Conservation (phyloP, 1,140 invertebrate genomes). For the Drepana arcuata region DNA sequence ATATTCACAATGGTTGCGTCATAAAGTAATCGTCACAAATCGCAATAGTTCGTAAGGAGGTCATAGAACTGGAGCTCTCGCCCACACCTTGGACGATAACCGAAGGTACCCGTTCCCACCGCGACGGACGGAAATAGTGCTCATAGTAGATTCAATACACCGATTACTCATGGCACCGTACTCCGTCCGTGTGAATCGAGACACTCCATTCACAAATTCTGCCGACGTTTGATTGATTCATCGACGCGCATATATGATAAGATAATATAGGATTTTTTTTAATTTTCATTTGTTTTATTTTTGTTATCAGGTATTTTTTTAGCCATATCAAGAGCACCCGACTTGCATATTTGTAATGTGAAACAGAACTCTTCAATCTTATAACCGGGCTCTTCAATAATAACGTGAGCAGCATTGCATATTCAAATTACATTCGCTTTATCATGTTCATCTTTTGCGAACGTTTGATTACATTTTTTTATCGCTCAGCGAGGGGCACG, state of each 20-base stretch:
- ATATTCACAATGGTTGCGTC: conserved; percentile 7
- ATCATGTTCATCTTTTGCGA: conserved; percentile 19
- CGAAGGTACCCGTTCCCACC: conserved; percentile 34
- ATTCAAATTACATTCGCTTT: conserved; percentile 11
- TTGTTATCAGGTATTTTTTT: too few species aligned
- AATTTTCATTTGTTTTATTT: too few species aligned
- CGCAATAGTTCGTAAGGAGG: conserved; percentile 25
- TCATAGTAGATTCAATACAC: conserved; percentile 31
- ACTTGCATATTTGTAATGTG: too few species aligned
- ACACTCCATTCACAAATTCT: not conserved
- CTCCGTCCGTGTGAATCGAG: not conserved
- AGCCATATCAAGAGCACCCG: too few species aligned
- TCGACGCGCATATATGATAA: too few species aligned
- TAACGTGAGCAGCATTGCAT: too few species aligned
- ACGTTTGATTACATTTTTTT: conserved; percentile 21
- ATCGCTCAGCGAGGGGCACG: conserved; percentile 19
- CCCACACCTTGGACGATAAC: conserved; percentile 22
- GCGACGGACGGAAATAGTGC: conserved; percentile 41
- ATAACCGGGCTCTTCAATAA: too few species aligned
- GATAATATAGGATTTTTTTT: too few species aligned
- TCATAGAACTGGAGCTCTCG: conserved; percentile 35
- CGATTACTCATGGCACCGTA: conserved; percentile 29
- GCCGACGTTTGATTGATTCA: too few species aligned
- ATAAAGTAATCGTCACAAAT: conserved; percentile 16
- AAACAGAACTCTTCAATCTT: too few species aligned